These are phyloP conservation scores for Siniperca scherzeri DNA, from an alignment of 2,797 vertebrate genomes.

Conservation along the genomic window DNA sequence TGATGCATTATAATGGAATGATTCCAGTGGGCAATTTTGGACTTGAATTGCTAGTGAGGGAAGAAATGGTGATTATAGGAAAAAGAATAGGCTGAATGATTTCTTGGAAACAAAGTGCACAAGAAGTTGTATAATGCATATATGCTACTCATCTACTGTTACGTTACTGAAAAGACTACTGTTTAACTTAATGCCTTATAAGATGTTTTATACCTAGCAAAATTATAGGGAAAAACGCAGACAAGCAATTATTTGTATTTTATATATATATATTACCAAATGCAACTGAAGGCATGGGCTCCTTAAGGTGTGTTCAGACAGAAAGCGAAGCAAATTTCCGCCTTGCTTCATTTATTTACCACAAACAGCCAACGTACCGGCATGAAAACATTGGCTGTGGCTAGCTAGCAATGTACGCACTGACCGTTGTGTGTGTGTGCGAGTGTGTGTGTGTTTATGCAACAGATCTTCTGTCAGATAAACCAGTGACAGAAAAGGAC, in stretches of 20 bases:
- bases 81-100: slow-evolving; percentile 12
- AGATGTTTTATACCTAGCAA: neutral
- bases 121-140: neutral
- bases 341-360: too few species aligned
- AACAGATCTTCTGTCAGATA: neutral
- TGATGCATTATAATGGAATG: slow-evolving; percentile 36
- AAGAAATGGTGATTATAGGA: slow-evolving; percentile 32
- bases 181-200: neutral
- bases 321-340: too few species aligned
- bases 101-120: neutral
- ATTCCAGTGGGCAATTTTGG: slow-evolving; percentile 37
- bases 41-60: slow-evolving; percentile 26
- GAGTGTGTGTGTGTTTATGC: too few species aligned
- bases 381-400: too few species aligned
- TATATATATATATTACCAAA: too few species aligned
- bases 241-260: neutral
- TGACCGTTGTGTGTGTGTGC: too few species aligned
- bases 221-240: neutral
- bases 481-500: neutral
- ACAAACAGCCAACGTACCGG: too few species aligned
- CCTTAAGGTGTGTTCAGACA: too few species aligned
- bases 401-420: too few species aligned
- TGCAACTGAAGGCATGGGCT: too few species aligned
- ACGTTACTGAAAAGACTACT: neutral
- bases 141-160: neutral